These are phyloP conservation scores for Dasysyrphus tricinctus DNA, from an alignment of 2,888 invertebrate genomes.

Conservation along the genomic window DNA sequence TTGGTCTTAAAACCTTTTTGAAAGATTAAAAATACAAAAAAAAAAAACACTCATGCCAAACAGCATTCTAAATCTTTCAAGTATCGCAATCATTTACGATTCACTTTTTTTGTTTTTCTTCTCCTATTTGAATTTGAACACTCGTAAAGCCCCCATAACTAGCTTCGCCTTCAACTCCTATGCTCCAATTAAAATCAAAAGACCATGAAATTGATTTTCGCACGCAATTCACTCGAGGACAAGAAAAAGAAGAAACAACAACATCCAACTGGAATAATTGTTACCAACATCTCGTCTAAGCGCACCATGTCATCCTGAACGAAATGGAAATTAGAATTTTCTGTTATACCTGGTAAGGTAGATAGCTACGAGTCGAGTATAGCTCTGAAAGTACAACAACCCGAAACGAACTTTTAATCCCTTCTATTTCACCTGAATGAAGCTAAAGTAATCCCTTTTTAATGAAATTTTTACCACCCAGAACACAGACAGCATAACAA, in stretches of 20 bases:
- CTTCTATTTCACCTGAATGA: conserved; percentile 54
- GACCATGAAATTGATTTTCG: conserved; percentile 74
- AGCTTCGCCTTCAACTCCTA: conserved; percentile 21
- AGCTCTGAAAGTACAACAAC: neutral
- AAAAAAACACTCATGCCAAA: neutral
- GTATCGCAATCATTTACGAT: conserved; percentile 24
- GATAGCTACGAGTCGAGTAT: neutral
- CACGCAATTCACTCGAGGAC: conserved; percentile 66
- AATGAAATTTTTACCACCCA: conserved; percentile 49
- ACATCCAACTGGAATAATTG: conserved; percentile 65
- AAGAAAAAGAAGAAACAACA: conserved; percentile 33
- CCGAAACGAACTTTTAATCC: conserved; percentile 55
- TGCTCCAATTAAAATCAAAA: conserved; percentile 73
- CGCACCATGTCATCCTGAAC: conserved; percentile 67
- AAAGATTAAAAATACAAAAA: neutral
- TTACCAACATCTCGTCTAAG: conserved; percentile 45
- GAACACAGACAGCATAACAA: neutral
- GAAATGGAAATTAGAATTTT: conserved; percentile 68
- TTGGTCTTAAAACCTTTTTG: neutral
- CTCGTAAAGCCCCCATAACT: conserved; percentile 37
- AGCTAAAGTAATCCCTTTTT: conserved; percentile 59
- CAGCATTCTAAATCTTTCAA: neutral
- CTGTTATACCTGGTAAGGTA: neutral
- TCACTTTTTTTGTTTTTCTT: neutral
- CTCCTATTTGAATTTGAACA: neutral